Percentiles rank a stretch among this genome's conserved stretches.
Evolutionary conservation across 2,113 vertebrate genomes (phyloP).

Genomic region (Podilymbus podiceps): DNA sequence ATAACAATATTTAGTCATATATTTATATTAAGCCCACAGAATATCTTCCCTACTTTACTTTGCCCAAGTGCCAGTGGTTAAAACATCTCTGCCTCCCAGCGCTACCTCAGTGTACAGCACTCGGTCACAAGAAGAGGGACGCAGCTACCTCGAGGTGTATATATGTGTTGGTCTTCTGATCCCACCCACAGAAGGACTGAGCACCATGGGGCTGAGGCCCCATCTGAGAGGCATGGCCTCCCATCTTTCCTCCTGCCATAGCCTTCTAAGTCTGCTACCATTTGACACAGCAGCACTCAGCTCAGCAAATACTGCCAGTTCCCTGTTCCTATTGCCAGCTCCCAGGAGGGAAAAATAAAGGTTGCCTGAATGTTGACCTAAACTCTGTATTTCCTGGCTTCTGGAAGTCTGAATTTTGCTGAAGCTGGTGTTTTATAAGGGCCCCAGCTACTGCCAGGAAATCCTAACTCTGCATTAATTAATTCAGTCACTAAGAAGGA

Average conservation of each 20-base stretch:
- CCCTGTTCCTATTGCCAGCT: neutral
- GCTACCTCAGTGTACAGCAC: neutral
- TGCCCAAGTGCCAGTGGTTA: neutral
- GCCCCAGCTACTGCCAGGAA: neutral
- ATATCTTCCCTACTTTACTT: neutral
- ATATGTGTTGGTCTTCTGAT: neutral
- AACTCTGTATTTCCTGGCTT: neutral
- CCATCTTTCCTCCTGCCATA: neutral
- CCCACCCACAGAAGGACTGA: neutral
- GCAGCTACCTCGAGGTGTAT: neutral
- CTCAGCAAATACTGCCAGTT: neutral
- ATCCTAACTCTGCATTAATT: constrained; percentile 11
- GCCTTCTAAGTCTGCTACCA: neutral
- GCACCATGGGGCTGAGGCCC: neutral
- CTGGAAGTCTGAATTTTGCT: constrained; percentile 10
- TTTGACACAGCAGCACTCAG: neutral
- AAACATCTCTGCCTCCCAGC: neutral
- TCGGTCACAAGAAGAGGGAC: neutral
- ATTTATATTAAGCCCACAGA: neutral
- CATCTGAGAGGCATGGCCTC: neutral
- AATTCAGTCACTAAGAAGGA: neutral
- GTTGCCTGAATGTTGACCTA: constrained; percentile 20
- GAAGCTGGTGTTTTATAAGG: neutral
- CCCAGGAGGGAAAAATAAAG: neutral
- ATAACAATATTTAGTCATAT: neutral